Conservation (phyloP, 1,140 invertebrate species). For the Polyergus mexicanus region DNA sequence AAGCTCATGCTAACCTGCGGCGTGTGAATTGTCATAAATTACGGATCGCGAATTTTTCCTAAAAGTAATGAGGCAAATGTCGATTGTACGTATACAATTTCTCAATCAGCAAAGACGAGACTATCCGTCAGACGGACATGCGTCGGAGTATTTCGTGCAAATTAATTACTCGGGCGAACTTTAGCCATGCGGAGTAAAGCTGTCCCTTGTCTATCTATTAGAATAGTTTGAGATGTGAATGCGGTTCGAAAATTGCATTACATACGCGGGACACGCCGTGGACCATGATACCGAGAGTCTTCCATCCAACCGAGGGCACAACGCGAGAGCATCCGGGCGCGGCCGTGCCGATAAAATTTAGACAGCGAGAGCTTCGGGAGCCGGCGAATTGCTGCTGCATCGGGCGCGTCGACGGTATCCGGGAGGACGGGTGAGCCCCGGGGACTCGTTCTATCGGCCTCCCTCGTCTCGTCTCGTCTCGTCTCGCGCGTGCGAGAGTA, state of each 20-base stretch:
- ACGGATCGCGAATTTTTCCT: not conserved
- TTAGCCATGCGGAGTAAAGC: conserved; percentile 20
- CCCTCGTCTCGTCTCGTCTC: not conserved
- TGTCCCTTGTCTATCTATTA: not conserved
- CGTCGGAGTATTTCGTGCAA: not conserved
- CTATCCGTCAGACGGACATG: not conserved
- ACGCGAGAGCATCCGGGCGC: not conserved
- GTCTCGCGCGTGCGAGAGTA: not conserved
- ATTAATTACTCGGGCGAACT: conserved; percentile 38
- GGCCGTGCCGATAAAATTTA: conserved; percentile 59
- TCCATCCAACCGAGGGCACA: conserved; percentile 44
- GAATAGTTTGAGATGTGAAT: conserved; percentile 60
- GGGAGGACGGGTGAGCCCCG: not conserved
- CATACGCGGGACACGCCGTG: conserved; percentile 24
- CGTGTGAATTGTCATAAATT: conserved; percentile 24
- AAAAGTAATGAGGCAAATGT: not conserved
- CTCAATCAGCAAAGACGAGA: not conserved
- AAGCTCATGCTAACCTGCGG: not conserved
- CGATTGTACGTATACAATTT: not conserved
- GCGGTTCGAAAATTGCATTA: conserved; percentile 63
- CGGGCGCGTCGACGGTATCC: conserved; percentile 19
- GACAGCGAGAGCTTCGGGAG: not conserved
- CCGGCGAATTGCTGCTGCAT: conserved; percentile 25
- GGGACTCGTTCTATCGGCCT: conserved; percentile 11
- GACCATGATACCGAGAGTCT: conserved; percentile 43